phyloP scores from a whole-genome alignment of 2,797 vertebrate genomes.

The Chloroceryle amazona region DNA sequence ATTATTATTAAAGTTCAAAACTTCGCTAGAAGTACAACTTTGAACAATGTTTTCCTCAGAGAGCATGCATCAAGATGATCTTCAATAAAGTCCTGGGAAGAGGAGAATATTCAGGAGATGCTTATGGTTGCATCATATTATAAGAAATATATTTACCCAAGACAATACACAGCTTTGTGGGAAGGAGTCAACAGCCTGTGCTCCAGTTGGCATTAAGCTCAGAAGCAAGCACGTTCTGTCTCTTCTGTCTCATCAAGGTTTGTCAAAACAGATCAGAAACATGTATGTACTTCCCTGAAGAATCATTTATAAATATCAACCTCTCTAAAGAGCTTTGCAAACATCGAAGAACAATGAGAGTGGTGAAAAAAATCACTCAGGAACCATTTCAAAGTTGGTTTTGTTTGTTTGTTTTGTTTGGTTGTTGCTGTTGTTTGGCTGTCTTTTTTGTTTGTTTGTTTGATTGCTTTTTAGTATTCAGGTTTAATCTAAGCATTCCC shows the following conservation, averaged over 20 bases:
- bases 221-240: conserved; percentile 39
- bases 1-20: conserved; percentile 71
- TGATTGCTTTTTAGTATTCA: neutral
- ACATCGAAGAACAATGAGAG: neutral
- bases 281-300: conserved; percentile 8
- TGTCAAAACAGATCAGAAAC: conserved; percentile 50
- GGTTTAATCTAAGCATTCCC: neutral
- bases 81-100: conserved; percentile 60
- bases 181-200: conserved; percentile 50
- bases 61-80: conserved; percentile 63
- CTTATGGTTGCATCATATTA: conserved; percentile 65
- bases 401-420: neutral
- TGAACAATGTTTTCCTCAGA: conserved; percentile 69
- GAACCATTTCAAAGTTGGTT: neutral
- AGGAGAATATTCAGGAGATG: conserved; percentile 61
- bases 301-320: neutral
- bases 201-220: conserved; percentile 47
- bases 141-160: conserved; percentile 62
- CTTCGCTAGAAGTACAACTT: conserved; percentile 56
- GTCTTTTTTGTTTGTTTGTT: neutral
- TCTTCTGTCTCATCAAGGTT: conserved; percentile 1
- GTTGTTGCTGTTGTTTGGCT: neutral
- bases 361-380: neutral
- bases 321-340: neutral
- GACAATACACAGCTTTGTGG: conserved; percentile 67